These are phyloP conservation scores for Byasa hedistus DNA, from an alignment of 2,888 invertebrate species.

Conservation along the genomic window DNA sequence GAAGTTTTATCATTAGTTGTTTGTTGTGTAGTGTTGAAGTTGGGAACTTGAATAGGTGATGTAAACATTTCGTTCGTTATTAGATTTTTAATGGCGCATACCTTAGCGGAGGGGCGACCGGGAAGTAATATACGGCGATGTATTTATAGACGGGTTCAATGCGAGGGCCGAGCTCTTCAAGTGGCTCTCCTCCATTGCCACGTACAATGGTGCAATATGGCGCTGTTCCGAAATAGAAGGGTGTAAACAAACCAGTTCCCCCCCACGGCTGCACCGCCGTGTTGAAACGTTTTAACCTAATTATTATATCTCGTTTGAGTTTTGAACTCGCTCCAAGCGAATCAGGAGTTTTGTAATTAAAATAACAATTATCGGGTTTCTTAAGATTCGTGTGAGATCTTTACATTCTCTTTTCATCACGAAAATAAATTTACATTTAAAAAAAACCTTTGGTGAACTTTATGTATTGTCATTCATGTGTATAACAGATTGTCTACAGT, in stretches of 20 bases:
- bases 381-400: too few species aligned
- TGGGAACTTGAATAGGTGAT: neutral
- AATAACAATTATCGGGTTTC: too few species aligned
- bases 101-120: neutral
- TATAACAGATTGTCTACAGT: too few species aligned
- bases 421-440: too few species aligned
- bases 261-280: neutral
- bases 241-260: constrained; percentile 15
- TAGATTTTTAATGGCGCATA: too few species aligned
- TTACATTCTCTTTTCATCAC: too few species aligned
- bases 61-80: neutral
- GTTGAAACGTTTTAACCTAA: constrained; percentile 12
- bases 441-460: too few species aligned
- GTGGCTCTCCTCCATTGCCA: constrained; percentile 16
- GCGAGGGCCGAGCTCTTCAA: constrained; percentile 14
- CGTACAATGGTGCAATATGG: constrained; percentile 14
- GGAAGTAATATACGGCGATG: constrained; percentile 10
- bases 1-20: too few species aligned
- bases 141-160: constrained; percentile 19
- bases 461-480: too few species aligned
- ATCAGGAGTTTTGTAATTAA: too few species aligned
- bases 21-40: too few species aligned
- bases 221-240: constrained; percentile 22
- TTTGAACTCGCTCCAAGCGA: too few species aligned
- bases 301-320: neutral